Base-by-base conservation (phyloP, 2,113 vertebrate genomes). In the Pao palembangensis region DNA sequence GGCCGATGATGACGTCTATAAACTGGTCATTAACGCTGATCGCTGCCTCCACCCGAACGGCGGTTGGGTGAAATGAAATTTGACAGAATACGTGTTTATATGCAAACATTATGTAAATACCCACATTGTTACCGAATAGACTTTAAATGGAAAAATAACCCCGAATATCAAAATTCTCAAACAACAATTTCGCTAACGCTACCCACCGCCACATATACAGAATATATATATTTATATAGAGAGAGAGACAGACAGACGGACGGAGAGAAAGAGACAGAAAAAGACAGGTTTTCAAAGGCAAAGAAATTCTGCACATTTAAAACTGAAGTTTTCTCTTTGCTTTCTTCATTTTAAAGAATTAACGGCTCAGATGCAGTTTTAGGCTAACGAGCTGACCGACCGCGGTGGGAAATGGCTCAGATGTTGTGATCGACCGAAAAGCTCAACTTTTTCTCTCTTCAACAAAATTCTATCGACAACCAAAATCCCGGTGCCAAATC, bases 301-400 rank as follows among this genome's bases (percentile, higher is more conserved):
- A 79, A 89, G 76, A 80, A 84, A 80, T 70, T 85, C 75, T 80
- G 75, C 77, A 85, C 85, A 83, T 80, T 75, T 59, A 82, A 86
- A 86, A 76, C 55, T 1, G 5, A 73, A 56, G 20, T 68, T 69
- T 3, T 69, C 23, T 60, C 79, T 71, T 78, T 61, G 70, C 82
- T 76, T 79, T 81, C 56, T 78, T 87, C 75, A 64, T 61, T 72
- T 81, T 69, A 83, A 84, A 69, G 79, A 88, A 87, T 67, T 74
- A 85, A 90, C 90, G 90, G 89, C 90, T 91, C 90, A 90, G 88
- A 88, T 83, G 85, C 89, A 91, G 87, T 83, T 87, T 79, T 74
- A 87, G 88, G 87, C 71, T 83, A 79, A 76, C 60, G 81, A 79
- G 81, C 80, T 74, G 73, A 87, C 48, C 69, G 65, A 48, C 68